Evolutionary conservation across 1,140 invertebrate species (phyloP), one percentile per base, ranked within the genome.

Genomic region (Drosophila pruinosa): DNA sequence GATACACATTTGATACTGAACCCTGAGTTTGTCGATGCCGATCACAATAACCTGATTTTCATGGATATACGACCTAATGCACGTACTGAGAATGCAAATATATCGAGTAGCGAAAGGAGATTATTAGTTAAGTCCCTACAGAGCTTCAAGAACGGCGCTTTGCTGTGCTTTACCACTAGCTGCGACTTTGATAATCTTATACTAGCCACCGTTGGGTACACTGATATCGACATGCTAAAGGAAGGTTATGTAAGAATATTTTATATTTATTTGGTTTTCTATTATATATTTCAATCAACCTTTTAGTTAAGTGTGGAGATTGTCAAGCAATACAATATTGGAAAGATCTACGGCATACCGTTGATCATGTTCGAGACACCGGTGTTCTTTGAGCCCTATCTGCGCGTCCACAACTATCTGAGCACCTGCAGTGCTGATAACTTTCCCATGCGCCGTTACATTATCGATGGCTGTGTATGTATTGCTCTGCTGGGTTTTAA

Each of bases 381-480:
- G 57, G 93, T 94, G 7, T 95, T 95, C 76, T 95, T 94, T 86
- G 94, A 95, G 78, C 94, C 95, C 0, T 96, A 96, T 77, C 92
- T 92, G 41, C 93, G 93, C 36, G 93, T 95, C 0, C 90, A 95
- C 26, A 93, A 92, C 53, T 94, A 93, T 10, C 75, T 96, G 1
- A 92, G 94, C 75, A 91, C 91, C 2, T 92, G 94, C 28, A 86
- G 90, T 22, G 82, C 92, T 0, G 70, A 92, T 4, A 89, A 92
- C 47, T 93, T 95, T 78, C 93, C 94, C 0, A 94, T 96, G 94
- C 90, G 92, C 34, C 92, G 93, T 65, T 95, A 95, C 77, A 93
- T 95, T 61, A 90, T 95, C 3, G 80, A 93, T 39, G 93, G 93
- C 4, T 72, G 93, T 58, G 93, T 93, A 75, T 78, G 74, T 57